Evolutionary conservation across 1,140 invertebrate genomes (phyloP), one percentile per base, ranked within the genome.

Genomic region (Brachionus rotundiformis): DNA sequence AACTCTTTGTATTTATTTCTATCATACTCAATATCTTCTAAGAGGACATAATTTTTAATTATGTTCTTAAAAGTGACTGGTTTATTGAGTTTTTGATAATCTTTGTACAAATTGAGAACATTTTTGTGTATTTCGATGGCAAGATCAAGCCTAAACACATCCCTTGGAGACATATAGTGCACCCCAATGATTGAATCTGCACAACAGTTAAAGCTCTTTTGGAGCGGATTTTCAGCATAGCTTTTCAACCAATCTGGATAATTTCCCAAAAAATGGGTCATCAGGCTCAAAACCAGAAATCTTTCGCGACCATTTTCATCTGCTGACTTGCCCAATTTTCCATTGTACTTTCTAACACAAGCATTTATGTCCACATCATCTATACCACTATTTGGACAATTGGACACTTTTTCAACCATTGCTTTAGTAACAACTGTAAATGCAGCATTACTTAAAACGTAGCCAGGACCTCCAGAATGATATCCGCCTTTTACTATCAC

Each of bases 391-490:
- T 73, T 23, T 6, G 36, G 36, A 44, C 68, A 73, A 44, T 73
- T 44, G 23, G n/a, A 11, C 6, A 73, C 19, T 25, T 73, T 44
- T 44, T 73, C 39, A 13, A n/a, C 11, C 68, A 63, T 27, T 29
- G 59, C 54, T 47, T 41, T 29, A 16, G 19, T 29, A 27, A 81
- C 25, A 13, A 13, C 8, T 3, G 29, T 81, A 8, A 81, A 65
- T 29, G 79, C 54, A 31, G 13, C 59, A 29, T 49, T 47, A 11
- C 54, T 88, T 6, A 88, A 83, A 5, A 86, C 85, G 83, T 88
- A 88, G n/a, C 85, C 85, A n/a, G 84, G 83, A 25, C 85, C 85
- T 19, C 65, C 87, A 19, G 54, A 65, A 19, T 63, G 33, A 65
- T 44, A 81, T n/a, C 44, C 47, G 13, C 31, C 19, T 39, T 27